phyloP scores from a whole-genome alignment of 1,140 invertebrate genomes.

The Drosophila cardini region DNA sequence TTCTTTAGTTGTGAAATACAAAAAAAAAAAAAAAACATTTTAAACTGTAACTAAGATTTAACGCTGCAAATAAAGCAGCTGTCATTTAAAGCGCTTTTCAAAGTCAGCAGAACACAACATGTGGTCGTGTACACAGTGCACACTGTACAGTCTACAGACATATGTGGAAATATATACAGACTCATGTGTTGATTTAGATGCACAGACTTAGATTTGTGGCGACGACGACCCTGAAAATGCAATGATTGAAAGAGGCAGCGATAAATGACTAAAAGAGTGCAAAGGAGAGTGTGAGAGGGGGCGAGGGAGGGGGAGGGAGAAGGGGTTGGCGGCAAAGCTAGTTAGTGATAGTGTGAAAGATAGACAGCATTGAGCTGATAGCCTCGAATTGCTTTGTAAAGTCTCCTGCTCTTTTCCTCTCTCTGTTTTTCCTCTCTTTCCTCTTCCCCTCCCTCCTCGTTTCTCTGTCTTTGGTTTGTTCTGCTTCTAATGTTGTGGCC shows the following conservation, averaged over 20 bases:
- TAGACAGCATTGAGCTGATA: conserved; percentile 47
- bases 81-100: conserved; percentile 46
- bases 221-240: conserved; percentile 65
- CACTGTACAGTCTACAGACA: conserved; percentile 35
- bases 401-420: conserved; percentile 12
- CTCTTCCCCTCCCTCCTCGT: not conserved
- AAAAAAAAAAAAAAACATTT: too few species aligned
- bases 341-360: conserved; percentile 8
- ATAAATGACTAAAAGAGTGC: conserved; percentile 13
- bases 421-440: not conserved
- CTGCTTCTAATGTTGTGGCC: conserved; percentile 14
- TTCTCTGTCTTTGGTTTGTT: conserved; percentile 17
- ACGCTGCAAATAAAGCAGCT: conserved; percentile 28
- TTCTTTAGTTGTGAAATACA: not conserved
- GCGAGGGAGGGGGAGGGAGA: conserved; percentile 28
- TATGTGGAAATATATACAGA: not conserved
- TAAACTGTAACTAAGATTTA: not conserved
- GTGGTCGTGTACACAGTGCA: conserved; percentile 26
- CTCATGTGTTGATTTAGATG: conserved; percentile 68
- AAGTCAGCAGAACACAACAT: conserved; percentile 43
- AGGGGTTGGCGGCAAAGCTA: conserved; percentile 6
- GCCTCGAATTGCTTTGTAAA: conserved; percentile 62
- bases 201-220: conserved; percentile 50
- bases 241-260: conserved; percentile 25
- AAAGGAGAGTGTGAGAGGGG: not conserved